Percentiles rank a stretch among this genome's conserved stretches.
phyloP scores from a whole-genome alignment of 2,797 vertebrate genomes.

The Mormyrops attenuatus region DNA sequence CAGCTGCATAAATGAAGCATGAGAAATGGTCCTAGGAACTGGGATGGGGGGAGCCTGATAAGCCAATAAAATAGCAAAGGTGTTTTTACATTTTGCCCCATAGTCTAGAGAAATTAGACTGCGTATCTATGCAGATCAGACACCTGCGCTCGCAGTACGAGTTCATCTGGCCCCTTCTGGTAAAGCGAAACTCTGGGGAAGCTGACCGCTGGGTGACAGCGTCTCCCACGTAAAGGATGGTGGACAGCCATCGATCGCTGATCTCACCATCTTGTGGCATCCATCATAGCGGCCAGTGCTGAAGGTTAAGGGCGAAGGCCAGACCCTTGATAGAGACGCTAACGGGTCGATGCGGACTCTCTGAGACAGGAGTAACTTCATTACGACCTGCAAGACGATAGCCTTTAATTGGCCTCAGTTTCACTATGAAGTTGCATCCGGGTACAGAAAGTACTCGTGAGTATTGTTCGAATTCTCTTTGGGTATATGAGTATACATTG shows the following conservation, averaged over 20 bases:
- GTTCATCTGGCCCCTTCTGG: neutral
- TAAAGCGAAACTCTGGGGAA: neutral
- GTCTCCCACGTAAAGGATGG: neutral
- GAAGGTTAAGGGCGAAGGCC: neutral
- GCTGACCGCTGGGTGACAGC: neutral
- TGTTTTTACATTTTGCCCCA: neutral
- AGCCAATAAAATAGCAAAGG: neutral
- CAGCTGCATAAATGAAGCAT: neutral
- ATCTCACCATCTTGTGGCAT: neutral
- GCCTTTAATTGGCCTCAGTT: conserved; percentile 13
- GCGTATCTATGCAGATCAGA: neutral
- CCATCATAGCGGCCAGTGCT: neutral
- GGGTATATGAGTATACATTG: neutral
- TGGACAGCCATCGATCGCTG: conserved; percentile 1
- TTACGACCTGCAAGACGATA: neutral
- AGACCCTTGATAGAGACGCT: neutral
- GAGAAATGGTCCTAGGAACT: neutral
- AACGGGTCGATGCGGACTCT: neutral
- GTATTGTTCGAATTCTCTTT: neutral
- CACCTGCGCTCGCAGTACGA: neutral
- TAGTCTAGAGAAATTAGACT: neutral
- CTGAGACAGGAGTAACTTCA: conserved; percentile 7
- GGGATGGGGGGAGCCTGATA: neutral
- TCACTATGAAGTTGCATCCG: neutral
- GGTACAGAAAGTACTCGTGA: neutral